Evolutionary conservation across 2,797 vertebrate genomes (phyloP).

Genomic region (Bryconaethiops microstoma): DNA sequence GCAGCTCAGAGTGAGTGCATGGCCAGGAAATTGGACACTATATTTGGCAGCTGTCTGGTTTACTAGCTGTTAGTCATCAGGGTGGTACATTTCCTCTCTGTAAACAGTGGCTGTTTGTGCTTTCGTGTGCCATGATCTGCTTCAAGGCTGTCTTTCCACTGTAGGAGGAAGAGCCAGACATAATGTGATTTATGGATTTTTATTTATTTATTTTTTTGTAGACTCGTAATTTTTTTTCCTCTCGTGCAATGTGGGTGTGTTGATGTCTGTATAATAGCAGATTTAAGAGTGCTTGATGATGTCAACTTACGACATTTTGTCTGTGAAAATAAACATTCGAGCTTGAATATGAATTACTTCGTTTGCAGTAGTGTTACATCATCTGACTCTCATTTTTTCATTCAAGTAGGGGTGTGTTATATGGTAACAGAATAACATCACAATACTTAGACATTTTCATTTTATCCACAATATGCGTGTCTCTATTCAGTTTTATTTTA

Average conservation of each 20-base stretch:
- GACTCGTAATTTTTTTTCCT: background rate
- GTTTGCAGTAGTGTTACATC: background rate
- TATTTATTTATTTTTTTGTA: background rate
- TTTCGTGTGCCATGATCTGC: conserved; percentile 27
- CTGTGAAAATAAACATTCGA: background rate
- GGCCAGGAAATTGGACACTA: conserved; percentile 43
- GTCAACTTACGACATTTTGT: conserved; percentile 6
- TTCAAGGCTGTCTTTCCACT: conserved; percentile 1
- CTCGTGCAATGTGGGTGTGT: background rate
- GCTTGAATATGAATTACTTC: background rate
- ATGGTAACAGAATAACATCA: too few relatives aligned
- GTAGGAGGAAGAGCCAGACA: background rate
- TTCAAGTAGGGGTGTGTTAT: too few relatives aligned
- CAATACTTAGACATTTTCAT: too few relatives aligned
- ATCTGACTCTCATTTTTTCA: background rate
- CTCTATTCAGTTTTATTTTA: too few relatives aligned
- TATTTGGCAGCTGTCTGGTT: conserved; percentile 44
- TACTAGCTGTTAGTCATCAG: conserved; percentile 50
- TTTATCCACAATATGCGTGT: too few relatives aligned
- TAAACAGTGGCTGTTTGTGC: conserved; percentile 42
- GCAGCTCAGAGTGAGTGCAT: conserved; percentile 38
- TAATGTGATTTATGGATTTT: conserved; percentile 26
- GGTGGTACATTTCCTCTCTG: conserved; percentile 53
- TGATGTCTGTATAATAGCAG: background rate
- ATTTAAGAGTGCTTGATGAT: conserved; percentile 20